Evolutionary conservation across 35 echinoderm and acorn worm genomes (phyloP).

Genomic region (Lytechinus pictus): DNA sequence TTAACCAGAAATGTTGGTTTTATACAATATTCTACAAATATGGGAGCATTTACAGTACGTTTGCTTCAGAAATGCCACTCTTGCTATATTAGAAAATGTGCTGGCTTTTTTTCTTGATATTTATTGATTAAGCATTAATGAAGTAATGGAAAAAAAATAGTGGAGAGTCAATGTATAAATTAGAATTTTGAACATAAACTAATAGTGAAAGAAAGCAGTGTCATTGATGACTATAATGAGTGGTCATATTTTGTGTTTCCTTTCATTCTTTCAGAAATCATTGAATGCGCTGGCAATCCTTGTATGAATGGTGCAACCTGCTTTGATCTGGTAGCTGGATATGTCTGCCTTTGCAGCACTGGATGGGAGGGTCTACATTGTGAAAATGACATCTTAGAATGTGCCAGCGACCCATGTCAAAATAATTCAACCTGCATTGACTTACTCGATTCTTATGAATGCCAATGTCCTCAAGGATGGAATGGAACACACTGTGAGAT

Average conservation of each 20-base stretch:
- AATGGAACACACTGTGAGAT: constrained; percentile 27
- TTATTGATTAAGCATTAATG: too few species aligned
- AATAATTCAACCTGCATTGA: constrained; percentile 69
- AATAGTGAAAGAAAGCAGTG: too few species aligned
- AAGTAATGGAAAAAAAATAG: too few species aligned
- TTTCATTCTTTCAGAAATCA: background rate
- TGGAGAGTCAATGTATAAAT: too few species aligned
- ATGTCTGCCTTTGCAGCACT: constrained; percentile 61
- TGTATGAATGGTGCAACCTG: constrained; percentile 76
- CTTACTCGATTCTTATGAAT: background rate
- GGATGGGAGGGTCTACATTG: constrained; percentile 74
- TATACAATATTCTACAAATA: too few species aligned
- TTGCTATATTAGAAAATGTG: too few species aligned
- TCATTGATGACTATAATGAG: too few species aligned
- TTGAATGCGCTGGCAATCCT: background rate
- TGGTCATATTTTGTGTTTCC: background rate
- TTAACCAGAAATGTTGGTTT: too few species aligned
- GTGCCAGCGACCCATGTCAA: constrained; percentile 64
- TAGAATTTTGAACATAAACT: too few species aligned
- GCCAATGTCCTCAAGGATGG: constrained; percentile 35
- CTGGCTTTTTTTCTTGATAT: too few species aligned
- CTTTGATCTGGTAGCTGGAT: constrained; percentile 70
- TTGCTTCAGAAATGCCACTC: too few species aligned
- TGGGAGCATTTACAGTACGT: too few species aligned
- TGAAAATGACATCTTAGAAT: constrained; percentile 74